phyloP scores from a whole-genome alignment of 2,797 vertebrate species.

The Florisuga fusca region DNA sequence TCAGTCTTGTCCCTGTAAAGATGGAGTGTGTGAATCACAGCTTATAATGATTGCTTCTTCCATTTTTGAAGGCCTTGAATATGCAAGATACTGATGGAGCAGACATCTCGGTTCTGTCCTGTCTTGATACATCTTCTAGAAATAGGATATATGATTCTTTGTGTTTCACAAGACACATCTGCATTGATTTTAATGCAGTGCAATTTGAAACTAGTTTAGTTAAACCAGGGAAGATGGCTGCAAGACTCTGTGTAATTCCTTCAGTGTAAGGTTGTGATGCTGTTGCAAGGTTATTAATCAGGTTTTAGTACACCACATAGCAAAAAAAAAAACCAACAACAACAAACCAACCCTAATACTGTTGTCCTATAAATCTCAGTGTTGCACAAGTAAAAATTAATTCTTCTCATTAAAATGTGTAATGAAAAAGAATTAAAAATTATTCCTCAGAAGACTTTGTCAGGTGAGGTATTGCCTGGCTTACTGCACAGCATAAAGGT shows the following conservation, averaged over 20 bases:
- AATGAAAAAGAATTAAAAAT: neutral
- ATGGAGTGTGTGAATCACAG: neutral
- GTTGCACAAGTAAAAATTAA: neutral
- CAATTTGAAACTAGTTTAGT: constrained; percentile 34
- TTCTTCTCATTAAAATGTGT: neutral
- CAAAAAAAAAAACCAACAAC: neutral
- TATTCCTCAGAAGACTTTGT: neutral
- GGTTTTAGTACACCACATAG: neutral
- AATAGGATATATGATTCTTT: neutral
- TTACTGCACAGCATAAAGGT: neutral
- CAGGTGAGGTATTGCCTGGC: neutral
- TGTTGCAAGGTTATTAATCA: neutral
- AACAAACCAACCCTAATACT: neutral
- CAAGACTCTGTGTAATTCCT: neutral
- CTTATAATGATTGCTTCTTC: neutral
- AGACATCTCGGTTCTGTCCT: neutral
- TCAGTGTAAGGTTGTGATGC: neutral
- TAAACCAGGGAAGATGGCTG: neutral
- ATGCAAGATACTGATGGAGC: neutral
- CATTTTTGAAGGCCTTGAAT: neutral
- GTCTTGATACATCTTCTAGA: neutral
- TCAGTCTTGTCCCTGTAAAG: neutral
- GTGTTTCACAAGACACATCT: neutral
- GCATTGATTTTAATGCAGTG: neutral
- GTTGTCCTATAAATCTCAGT: neutral